Percentiles rank a stretch among this genome's conserved stretches.
phyloP scores from a whole-genome alignment of 1,140 invertebrate species.

The Drosophila gunungcola region DNA sequence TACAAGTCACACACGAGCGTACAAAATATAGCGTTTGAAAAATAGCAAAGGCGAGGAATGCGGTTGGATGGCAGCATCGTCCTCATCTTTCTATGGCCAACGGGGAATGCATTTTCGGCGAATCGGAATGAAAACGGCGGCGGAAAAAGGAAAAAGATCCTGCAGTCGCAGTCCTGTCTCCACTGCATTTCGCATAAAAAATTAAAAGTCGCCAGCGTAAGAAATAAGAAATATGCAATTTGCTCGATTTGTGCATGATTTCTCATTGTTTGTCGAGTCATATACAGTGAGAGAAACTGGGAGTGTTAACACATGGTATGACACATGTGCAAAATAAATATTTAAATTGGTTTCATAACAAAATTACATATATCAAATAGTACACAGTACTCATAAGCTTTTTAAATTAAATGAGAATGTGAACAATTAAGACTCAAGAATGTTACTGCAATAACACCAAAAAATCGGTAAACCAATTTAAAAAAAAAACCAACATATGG shows the following conservation, averaged over 20 bases:
- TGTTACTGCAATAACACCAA: too few species aligned
- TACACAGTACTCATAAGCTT: too few species aligned
- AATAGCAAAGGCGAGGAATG: conserved; percentile 35
- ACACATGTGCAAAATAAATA: too few species aligned
- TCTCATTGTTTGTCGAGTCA: conserved; percentile 35
- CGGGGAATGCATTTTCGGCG: conserved; percentile 42
- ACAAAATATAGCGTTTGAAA: conserved; percentile 42
- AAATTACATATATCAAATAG: too few species aligned
- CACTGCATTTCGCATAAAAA: conserved; percentile 69
- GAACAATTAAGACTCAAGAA: too few species aligned
- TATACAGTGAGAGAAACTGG: conserved; percentile 22
- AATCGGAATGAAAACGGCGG: conserved; percentile 46
- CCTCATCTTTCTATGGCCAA: conserved; percentile 34
- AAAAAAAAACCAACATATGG: too few species aligned
- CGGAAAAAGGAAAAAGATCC: conserved; percentile 9
- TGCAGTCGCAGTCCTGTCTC: conserved; percentile 28
- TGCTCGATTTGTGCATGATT: conserved; percentile 73
- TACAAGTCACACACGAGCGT: conserved; percentile 68
- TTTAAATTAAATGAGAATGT: too few species aligned
- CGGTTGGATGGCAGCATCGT: conserved; percentile 12
- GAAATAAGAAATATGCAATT: conserved; percentile 74
- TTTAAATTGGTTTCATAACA: too few species aligned
- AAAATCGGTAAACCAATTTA: too few species aligned
- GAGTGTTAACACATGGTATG: too few species aligned
- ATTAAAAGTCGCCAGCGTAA: conserved; percentile 68